phyloP scores from a whole-genome alignment of 2,113 vertebrate species.

The Macquaria australasica region DNA sequence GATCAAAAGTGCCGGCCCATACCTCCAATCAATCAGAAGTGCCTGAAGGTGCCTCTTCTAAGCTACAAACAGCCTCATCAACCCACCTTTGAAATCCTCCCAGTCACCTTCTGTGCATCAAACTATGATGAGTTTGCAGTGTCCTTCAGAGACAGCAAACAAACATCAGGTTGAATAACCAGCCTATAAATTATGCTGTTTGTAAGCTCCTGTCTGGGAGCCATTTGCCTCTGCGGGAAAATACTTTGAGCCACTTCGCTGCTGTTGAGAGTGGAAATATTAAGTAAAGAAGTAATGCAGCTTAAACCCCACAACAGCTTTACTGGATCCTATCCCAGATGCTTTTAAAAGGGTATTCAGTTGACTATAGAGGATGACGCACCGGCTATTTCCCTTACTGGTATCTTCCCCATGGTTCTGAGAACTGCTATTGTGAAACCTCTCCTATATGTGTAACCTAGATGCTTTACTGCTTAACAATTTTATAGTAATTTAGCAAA shows the following conservation, averaged over 20 bases:
- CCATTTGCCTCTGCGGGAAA: constrained; percentile 41
- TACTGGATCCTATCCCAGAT: constrained; percentile 47
- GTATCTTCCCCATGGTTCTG: neutral
- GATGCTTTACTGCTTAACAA: neutral
- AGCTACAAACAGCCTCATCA: neutral
- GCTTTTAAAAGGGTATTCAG: constrained; percentile 31
- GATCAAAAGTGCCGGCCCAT: neutral
- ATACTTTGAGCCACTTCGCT: constrained; percentile 41
- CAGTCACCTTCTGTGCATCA: constrained; percentile 16
- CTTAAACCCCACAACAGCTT: constrained; percentile 49
- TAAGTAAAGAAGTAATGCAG: constrained; percentile 27
- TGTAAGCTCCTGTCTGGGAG: constrained; percentile 16
- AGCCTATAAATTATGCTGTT: constrained; percentile 33
- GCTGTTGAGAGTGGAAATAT: constrained; percentile 25
- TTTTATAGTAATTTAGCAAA: neutral
- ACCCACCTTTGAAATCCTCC: constrained; percentile 1
- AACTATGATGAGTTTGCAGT: constrained; percentile 14
- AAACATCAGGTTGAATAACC: constrained; percentile 27
- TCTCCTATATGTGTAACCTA: neutral
- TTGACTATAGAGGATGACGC: constrained; percentile 29
- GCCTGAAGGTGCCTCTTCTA: neutral
- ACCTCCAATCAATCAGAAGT: neutral
- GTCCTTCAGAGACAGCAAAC: constrained; percentile 27
- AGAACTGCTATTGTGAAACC: constrained; percentile 10
- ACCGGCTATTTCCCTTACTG: neutral